phyloP scores from a whole-genome alignment of 2,888 invertebrate species.

The Caenorhabditis parvicauda region DNA sequence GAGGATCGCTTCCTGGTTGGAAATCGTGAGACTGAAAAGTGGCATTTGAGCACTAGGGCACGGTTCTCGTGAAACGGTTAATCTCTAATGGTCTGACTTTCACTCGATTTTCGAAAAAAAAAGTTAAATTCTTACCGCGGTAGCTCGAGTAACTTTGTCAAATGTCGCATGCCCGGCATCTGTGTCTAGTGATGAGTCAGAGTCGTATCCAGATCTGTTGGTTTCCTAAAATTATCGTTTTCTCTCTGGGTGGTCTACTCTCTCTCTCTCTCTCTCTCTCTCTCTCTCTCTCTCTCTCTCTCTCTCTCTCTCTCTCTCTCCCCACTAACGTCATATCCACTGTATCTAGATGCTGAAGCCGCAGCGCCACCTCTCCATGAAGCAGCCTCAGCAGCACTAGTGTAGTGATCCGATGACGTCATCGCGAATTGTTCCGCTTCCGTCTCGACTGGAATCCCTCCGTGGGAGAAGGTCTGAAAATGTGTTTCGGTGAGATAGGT shows the following conservation, averaged over 20 bases:
- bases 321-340: slow-evolving; percentile 3
- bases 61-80: too few relatives aligned
- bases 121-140: slow-evolving; percentile 12
- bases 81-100: not conserved
- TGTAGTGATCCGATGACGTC: slow-evolving; percentile 43
- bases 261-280: too few relatives aligned
- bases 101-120: not conserved
- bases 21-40: slow-evolving; percentile 43
- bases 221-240: too few relatives aligned
- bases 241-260: too few relatives aligned
- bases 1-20: slow-evolving; percentile 41
- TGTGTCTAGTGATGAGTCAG: slow-evolving; percentile 26
- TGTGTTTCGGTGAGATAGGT: not conserved
- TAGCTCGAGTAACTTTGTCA: slow-evolving; percentile 32
- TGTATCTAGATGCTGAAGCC: not conserved
- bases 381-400: slow-evolving; percentile 22
- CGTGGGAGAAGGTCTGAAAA: too few relatives aligned
- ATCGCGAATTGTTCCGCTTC: slow-evolving; percentile 47
- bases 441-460: slow-evolving; percentile 18
- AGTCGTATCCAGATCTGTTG: slow-evolving; percentile 36
- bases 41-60: too few relatives aligned
- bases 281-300: too few relatives aligned
- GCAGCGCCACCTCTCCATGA: slow-evolving; percentile 2
- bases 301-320: too few relatives aligned
- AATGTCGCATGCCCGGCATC: slow-evolving; percentile 39